Conservation (phyloP, 2,797 vertebrate genomes). For the Uromys caudimaculatus region DNA sequence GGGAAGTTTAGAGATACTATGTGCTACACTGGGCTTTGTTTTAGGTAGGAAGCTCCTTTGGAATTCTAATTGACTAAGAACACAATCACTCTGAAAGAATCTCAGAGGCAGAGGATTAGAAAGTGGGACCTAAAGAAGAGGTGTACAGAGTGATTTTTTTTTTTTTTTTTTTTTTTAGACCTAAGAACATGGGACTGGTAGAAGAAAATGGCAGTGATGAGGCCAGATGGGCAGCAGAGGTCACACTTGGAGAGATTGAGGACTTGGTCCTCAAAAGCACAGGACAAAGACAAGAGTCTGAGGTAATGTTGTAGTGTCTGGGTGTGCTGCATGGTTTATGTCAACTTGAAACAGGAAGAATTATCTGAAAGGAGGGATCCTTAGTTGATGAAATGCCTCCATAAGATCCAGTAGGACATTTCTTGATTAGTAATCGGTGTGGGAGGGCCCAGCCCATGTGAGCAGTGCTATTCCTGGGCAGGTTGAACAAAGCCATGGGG, state of each 20-base stretch:
- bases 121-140: not conserved
- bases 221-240: not conserved
- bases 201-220: not conserved
- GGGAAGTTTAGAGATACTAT: not conserved
- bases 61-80: slow-evolving; percentile 10
- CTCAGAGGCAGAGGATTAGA: not conserved
- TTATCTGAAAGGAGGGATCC: not conserved
- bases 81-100: slow-evolving; percentile 2
- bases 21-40: not conserved
- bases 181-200: not conserved
- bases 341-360: not conserved
- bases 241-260: not conserved
- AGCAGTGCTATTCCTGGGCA: not conserved
- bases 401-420: not conserved
- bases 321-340: not conserved
- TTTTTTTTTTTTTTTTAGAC: slow-evolving; percentile 20
- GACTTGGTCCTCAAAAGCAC: not conserved
- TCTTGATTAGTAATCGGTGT: not conserved
- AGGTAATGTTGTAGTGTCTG: not conserved
- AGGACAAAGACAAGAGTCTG: not conserved
- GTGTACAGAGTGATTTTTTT: not conserved
- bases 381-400: not conserved
- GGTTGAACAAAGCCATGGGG: not conserved
- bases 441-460: not conserved
- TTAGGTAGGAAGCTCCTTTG: not conserved